Base-by-base conservation (phyloP, 2,113 vertebrate genomes). In the Entelurus aequoreus region DNA sequence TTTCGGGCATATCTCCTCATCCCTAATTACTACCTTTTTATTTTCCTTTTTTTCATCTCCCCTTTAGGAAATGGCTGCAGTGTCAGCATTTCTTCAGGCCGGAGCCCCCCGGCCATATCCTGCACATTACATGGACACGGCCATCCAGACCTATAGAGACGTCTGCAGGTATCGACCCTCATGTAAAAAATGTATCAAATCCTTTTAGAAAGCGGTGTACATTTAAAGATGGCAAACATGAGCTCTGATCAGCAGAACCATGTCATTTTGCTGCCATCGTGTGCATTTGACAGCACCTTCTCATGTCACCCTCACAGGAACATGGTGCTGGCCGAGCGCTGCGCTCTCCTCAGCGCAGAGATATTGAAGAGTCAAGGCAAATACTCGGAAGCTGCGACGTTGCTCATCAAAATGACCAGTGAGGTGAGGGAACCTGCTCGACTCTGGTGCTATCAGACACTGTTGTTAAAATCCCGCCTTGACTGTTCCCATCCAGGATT, bases 51-150 rank as follows among this genome's bases (percentile, higher is more conserved):
- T 0, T 59, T 56, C 5, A 42, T 55, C 4, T 6, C 19, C 4
- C 13, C 55, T 87, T 52, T 60, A 99, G 96, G 97, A 99, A 89
- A 98, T 99, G 97, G 97, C 97, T 75, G 97, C 97, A 0, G 93
- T 98, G 28, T 94, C 97, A 4, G 93, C 95, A 36, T 98, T 99
- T 78, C 93, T 99, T 58, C 97, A 98, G 60, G 89, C 88, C 19
- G 95, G 95, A 74, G 94, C 93, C 60, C 90, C 94, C 13, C 89
- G 97, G 59, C 95, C 96, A 0, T 98, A 98, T 63, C 97, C 97
- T 62, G 91, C 95, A 40, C 96, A 99, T 81, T 99, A 99, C 64
- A 99, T 99, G 97, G 97, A 99, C 72, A 98, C 94, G 0, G 95
- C 97, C 12, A 93, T 98, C 79, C 96, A 98, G 86, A 99, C 94